Base-by-base conservation (phyloP, 37 sponge, comb jelly and placozoan species). In the Aphrocallistes beatrix region DNA sequence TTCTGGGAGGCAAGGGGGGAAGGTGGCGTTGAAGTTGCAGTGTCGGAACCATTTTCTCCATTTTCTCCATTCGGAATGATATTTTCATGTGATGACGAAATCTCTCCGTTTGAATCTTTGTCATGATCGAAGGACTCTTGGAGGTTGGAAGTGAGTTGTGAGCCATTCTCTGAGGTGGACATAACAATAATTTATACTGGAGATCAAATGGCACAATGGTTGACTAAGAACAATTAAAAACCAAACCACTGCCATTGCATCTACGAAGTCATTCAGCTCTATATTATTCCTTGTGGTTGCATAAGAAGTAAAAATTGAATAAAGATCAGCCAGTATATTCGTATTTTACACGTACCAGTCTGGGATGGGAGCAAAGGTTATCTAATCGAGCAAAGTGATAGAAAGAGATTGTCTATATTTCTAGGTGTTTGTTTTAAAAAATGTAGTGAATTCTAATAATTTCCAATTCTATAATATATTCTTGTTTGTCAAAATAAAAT, bases 141-240 rank as follows among this genome's bases (percentile, higher is more conserved):
- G n/a, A 60, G 75, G 34, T 21, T 13, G 1, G 10, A 30, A 32
- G 75, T 25, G n/a, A 60, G 75, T 60, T 60, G 75, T 3, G 75
- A 60, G 75, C 75, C 10, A 19, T 60, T 13, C n/a, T 60, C 75
- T 60, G 75, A 60, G n/a, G 75, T 60, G 75, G 75, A 60, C 75
- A 60, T 60, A 60, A 17, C 49, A 47, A 60, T 60, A 60, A 60
- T 60, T 60, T 13, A 60, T 19, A 60, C 28, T 60, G 21, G 8
- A 60, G 10, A 60, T 60, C 75, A 60, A 60, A 60, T 60, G 75
- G 75, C n/a, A 60, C 75, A 13, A 28, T 60, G 75, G 75, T 60
- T 60, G 75, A 13, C 75, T 60, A 32, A 60, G 10, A 60, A 60
- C n/a, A 60, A 30, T 60, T 60, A 60, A 60, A 60, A 60, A 60